Conservation (phyloP, 2,113 vertebrate genomes). For the Eublepharis macularius region DNA sequence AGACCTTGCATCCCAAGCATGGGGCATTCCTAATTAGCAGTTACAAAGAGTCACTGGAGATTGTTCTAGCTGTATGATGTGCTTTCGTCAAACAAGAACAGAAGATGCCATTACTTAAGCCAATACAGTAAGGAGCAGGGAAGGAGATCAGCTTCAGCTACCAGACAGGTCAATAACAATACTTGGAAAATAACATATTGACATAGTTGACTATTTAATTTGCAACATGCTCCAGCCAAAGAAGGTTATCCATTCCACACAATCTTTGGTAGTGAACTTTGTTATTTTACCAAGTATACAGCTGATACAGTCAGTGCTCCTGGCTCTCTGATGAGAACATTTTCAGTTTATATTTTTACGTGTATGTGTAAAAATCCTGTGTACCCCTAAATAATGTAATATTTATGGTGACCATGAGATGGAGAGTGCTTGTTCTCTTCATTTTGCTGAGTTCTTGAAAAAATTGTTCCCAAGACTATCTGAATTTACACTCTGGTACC, state of each 20-base stretch:
- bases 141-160: not conserved
- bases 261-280: too few relatives aligned
- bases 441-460: too few relatives aligned
- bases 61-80: not conserved
- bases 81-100: constrained; percentile 1
- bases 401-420: too few relatives aligned
- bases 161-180: not conserved
- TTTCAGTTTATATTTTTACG: too few relatives aligned
- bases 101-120: not conserved
- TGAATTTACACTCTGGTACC: too few relatives aligned
- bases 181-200: not conserved
- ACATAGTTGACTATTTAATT: not conserved
- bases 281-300: too few relatives aligned
- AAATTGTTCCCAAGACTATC: too few relatives aligned
- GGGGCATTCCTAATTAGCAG: constrained; percentile 29
- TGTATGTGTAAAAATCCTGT: too few relatives aligned
- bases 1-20: constrained; percentile 9
- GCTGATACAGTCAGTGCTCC: too few relatives aligned
- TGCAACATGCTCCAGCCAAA: not conserved
- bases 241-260: not conserved
- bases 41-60: constrained; percentile 22
- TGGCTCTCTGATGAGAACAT: too few relatives aligned
- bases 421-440: too few relatives aligned
- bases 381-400: too few relatives aligned
- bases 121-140: not conserved